Base-by-base conservation (phyloP, 2,888 invertebrate species). In the Lumbricus terrestris region DNA sequence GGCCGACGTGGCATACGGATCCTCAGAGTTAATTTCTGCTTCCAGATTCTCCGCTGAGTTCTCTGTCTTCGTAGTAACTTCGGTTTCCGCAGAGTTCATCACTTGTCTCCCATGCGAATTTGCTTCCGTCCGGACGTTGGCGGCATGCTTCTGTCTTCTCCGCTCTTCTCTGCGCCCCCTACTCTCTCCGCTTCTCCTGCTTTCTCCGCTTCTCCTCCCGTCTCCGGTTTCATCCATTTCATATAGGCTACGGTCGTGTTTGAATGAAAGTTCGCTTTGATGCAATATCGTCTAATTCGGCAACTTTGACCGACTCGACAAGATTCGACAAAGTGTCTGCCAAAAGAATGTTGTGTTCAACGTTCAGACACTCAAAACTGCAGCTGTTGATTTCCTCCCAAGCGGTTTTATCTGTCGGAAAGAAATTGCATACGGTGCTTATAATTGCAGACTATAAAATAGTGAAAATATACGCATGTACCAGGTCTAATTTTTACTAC, bases 121-220 rank as follows among this genome's bases (percentile, higher is more conserved):
- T n/a, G 29, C 69, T n/a, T n/a, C n/a, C 0, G 8, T 13, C 29
- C n/a, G 1, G n/a, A 69, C 69, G 29, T 69, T 69, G 69, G 13
- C 69, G n/a, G 69, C 29, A 1, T 82, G 29, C 82, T 42, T 82
- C 34, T 89, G n/a, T 35, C 37, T 69, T 90, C 90, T 88, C 88
- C 88, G 54, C n/a, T 82, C 69, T 38, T 90, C 90, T 88, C 47
- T 88, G 37, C 37, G 47, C 69, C 82, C 33, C 88, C 42, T 88
- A 88, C 83, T 89, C 33, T 89, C 83, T 90, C 90, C 33, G 40
- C 90, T 82, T 89, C 90, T 89, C 89, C 90, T 82, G n/a, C 89
- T n/a, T 69, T 69, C n/a, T 69, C 69, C n/a, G 6, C 69, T n/a
- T 69, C 69, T 69, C 29, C 69, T n/a, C 13, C 8, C n/a, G n/a